A percentile compares a stretch with the other conserved stretches of the same genome.
phyloP scores from a whole-genome alignment of 1,140 invertebrate genomes.

The Theocolax elegans region DNA sequence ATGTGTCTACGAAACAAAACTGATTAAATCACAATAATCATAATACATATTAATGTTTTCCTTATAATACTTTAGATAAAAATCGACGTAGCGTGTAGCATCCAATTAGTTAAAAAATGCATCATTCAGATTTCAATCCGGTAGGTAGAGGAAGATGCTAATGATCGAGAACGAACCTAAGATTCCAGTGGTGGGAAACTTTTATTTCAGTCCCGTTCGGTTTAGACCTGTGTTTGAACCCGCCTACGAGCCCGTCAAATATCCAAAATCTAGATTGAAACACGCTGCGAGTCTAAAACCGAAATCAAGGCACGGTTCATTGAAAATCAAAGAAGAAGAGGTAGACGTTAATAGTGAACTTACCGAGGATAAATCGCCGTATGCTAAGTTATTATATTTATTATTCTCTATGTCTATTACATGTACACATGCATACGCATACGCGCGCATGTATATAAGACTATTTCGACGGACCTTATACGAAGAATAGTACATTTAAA shows the following conservation, averaged over 20 bases:
- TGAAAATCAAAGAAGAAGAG: not conserved
- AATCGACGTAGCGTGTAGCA: too few species aligned
- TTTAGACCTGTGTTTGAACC: not conserved
- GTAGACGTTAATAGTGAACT: not conserved
- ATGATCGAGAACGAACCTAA: not conserved
- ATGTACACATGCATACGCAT: too few species aligned
- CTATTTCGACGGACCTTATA: too few species aligned
- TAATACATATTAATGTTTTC: too few species aligned
- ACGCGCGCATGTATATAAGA: too few species aligned
- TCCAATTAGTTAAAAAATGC: too few species aligned
- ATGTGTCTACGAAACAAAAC: too few species aligned
- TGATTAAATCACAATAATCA: too few species aligned
- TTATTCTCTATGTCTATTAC: not conserved
- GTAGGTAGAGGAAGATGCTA: conserved; percentile 10
- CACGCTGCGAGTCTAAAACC: not conserved
- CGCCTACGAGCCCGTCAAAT: not conserved
- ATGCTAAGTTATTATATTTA: conserved; percentile 1
- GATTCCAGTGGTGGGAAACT: not conserved
- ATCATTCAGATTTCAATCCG: too few species aligned
- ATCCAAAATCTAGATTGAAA: not conserved
- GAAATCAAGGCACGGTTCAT: not conserved
- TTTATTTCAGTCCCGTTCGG: conserved; percentile 7
- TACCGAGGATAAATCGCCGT: not conserved
- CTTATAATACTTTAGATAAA: too few species aligned
- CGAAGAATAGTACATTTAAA: too few species aligned